Conservation (phyloP, 2,797 vertebrate genomes). For the Etheostoma nigrum region DNA sequence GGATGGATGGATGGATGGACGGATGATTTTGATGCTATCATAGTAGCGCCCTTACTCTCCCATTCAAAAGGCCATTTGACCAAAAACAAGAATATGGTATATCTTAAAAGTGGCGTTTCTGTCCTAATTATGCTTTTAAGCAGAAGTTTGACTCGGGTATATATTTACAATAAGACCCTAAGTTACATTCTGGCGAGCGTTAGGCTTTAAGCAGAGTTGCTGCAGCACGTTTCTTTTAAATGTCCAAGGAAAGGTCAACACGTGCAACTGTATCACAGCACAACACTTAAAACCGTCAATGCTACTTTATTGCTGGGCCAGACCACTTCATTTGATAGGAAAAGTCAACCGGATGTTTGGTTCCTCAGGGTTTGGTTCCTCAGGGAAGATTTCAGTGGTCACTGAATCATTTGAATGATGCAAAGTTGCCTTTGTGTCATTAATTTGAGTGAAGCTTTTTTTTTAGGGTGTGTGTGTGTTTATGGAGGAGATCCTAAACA, state of each 20-base stretch:
- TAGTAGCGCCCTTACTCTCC: no score
- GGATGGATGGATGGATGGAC: no score
- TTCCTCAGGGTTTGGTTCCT: constrained; percentile 12
- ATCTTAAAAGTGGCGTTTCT: no score
- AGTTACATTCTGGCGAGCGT: no score
- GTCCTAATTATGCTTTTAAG: no score
- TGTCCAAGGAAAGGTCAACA: neutral
- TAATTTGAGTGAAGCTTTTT: neutral
- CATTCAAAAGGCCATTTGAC: no score
- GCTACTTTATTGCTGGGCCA: neutral
- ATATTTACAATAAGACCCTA: no score
- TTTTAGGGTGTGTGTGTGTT: constrained; percentile 1
- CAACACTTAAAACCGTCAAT: neutral
- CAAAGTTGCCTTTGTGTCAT: constrained; percentile 35
- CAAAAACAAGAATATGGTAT: no score
- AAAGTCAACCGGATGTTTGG: constrained; percentile 23
- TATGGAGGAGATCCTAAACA: constrained; percentile 25
- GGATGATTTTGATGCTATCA: no score
- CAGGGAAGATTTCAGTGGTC: neutral
- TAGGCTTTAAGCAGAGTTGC: neutral
- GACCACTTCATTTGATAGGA: constrained; percentile 42
- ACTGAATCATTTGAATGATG: constrained; percentile 51
- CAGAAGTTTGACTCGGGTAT: no score
- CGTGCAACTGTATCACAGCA: constrained; percentile 7
- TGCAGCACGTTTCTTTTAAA: neutral